Conservation (phyloP, 2,113 vertebrate species). For the Clarias gariepinus region DNA sequence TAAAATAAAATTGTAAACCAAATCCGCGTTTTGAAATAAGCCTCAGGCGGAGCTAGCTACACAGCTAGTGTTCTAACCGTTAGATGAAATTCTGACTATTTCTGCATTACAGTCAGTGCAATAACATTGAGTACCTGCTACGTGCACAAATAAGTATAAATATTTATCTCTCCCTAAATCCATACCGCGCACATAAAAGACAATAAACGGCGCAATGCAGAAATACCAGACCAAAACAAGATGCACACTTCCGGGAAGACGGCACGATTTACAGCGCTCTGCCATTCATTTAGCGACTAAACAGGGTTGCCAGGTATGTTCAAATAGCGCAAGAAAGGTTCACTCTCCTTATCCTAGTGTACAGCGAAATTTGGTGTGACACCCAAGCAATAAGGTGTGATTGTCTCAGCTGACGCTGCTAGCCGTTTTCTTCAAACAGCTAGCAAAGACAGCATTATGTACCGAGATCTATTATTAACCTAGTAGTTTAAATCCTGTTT, state of each 20-base stretch:
- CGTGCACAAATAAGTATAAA: neutral
- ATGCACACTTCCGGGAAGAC: constrained; percentile 43
- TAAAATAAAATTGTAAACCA: neutral
- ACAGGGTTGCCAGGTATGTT: constrained; percentile 17
- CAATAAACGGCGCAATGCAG: neutral
- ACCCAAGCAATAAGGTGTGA: neutral
- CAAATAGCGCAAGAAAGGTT: neutral
- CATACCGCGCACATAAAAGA: neutral
- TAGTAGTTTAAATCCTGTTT: neutral
- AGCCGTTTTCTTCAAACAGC: neutral
- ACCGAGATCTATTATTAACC: neutral
- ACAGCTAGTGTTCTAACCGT: neutral
- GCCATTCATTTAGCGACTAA: neutral
- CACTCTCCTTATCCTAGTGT: neutral
- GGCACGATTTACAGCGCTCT: constrained; percentile 19
- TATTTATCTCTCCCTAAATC: neutral
- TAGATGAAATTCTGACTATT: neutral
- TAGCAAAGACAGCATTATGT: neutral
- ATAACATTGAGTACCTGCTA: neutral
- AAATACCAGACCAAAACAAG: neutral
- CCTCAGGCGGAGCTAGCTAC: neutral
- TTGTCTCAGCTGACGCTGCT: neutral
- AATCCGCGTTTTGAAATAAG: neutral
- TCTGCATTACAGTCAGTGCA: neutral
- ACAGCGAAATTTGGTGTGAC: neutral